These are phyloP conservation scores for Leptopilina myrica DNA, from an alignment of 2,888 invertebrate species.

Conservation along the genomic window DNA sequence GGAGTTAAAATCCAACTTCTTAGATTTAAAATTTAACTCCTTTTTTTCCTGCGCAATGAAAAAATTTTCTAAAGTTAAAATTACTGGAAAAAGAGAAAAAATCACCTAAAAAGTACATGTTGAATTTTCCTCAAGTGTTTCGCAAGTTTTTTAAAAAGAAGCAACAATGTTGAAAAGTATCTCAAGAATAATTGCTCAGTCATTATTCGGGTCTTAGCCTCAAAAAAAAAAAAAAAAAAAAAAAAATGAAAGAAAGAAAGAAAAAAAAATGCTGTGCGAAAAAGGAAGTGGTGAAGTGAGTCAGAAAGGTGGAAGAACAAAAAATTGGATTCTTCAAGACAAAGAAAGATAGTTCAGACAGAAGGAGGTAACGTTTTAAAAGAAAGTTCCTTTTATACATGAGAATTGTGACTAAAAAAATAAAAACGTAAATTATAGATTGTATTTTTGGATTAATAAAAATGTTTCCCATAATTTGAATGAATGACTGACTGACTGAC, in stretches of 20 bases:
- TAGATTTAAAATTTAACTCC: too few species aligned
- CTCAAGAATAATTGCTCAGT: conserved; percentile 70
- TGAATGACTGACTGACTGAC: too few species aligned
- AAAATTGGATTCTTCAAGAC: conserved; percentile 40
- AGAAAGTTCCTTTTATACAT: background rate
- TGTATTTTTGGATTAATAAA: too few species aligned
- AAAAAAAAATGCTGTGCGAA: conserved; percentile 44
- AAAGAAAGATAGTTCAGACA: conserved; percentile 28
- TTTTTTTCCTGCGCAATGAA: too few species aligned
- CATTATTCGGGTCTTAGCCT: conserved; percentile 51
- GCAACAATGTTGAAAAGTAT: conserved; percentile 70
- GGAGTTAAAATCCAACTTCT: too few species aligned
- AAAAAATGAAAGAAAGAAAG: too few species aligned
- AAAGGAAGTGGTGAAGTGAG: conserved; percentile 37
- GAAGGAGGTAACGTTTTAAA: background rate
- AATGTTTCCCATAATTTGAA: too few species aligned
- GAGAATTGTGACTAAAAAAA: too few species aligned
- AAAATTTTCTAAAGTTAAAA: too few species aligned
- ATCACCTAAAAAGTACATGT: too few species aligned
- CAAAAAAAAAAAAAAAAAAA: background rate
- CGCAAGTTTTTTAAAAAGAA: conserved; percentile 53
- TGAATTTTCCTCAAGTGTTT: background rate
- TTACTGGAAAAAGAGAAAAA: too few species aligned
- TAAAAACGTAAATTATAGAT: too few species aligned
- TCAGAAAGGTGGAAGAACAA: conserved; percentile 45